A percentile compares a stretch with the other conserved stretches of the same genome.
Conservation (phyloP, 2,888 invertebrate species). For the Melanotus villosus region DNA sequence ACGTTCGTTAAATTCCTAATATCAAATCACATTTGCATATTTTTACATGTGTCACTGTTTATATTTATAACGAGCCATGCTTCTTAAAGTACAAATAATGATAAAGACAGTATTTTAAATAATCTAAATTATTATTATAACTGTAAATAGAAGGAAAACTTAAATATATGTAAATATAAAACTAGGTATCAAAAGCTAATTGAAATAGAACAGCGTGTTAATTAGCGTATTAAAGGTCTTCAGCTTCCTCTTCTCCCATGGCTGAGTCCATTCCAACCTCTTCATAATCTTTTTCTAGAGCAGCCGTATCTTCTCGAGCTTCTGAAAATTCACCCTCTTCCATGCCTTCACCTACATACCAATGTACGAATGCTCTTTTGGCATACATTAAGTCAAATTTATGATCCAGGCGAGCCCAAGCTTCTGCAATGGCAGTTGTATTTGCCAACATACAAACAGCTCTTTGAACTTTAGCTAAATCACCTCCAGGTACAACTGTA, state of each 20-base stretch:
- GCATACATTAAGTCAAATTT: slow-evolving; percentile 98
- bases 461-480: slow-evolving; percentile 92
- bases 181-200: no score
- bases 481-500: slow-evolving; percentile 92
- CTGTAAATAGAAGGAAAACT: no score
- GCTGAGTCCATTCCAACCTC: slow-evolving; percentile 83
- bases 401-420: slow-evolving; percentile 94
- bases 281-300: slow-evolving; percentile 85
- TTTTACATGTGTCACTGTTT: no score
- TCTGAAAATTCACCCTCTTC: slow-evolving; percentile 90
- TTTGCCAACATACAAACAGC: slow-evolving; percentile 98
- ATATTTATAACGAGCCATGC: no score
- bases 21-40: no score
- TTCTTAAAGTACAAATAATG: no score
- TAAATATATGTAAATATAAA: no score
- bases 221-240: neutral
- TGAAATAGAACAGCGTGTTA: neutral
- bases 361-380: slow-evolving; percentile 96
- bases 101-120: no score
- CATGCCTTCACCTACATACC: slow-evolving; percentile 93
- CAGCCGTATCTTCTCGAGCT: slow-evolving; percentile 88
- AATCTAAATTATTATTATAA: no score
- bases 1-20: no score
- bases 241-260: slow-evolving; percentile 68
- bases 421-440: slow-evolving; percentile 96